Percentiles rank a stretch among this genome's conserved stretches.
These are phyloP conservation scores for Alligator sinensis DNA, from an alignment of 2,113 vertebrate genomes.

Conservation along the genomic window DNA sequence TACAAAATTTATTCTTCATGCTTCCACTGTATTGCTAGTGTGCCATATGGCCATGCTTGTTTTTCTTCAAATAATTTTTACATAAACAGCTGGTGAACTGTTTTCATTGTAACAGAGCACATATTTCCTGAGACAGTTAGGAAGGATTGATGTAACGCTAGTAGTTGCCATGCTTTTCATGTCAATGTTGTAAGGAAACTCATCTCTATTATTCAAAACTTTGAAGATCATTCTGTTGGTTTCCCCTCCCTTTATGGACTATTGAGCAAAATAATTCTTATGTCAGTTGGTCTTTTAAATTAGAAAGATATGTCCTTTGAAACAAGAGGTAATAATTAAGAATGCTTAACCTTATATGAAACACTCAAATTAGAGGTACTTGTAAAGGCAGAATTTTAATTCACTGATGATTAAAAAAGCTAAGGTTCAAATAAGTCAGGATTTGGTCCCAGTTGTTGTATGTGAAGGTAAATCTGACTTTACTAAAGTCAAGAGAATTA, in stretches of 20 bases:
- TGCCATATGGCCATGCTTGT: conserved; percentile 84
- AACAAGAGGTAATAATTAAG: conserved; percentile 20
- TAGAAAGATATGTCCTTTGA: conserved; percentile 50
- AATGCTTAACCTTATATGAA: conserved; percentile 36
- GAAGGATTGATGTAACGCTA: conserved; percentile 74
- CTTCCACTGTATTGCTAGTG: conserved; percentile 69
- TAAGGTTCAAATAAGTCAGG: background rate
- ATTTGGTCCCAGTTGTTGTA: background rate
- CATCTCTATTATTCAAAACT: conserved; percentile 58
- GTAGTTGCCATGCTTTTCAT: conserved; percentile 66
- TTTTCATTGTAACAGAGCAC: conserved; percentile 82
- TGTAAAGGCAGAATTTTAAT: conserved; percentile 32
- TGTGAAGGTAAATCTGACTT: conserved; percentile 7
- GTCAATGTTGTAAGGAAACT: conserved; percentile 65
- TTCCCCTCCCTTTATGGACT: background rate
- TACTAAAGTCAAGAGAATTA: background rate
- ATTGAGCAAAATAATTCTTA: conserved; percentile 13
- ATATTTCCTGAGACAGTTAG: conserved; percentile 84
- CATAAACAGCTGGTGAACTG: conserved; percentile 86
- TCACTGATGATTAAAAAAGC: conserved; percentile 52
- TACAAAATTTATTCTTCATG: conserved; percentile 80
- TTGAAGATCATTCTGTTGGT: conserved; percentile 23
- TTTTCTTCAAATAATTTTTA: conserved; percentile 87
- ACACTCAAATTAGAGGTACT: conserved; percentile 18
- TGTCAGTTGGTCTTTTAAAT: background rate